Evolutionary conservation across 2,888 invertebrate species (phyloP).

Genomic region (Lasius platythorax): DNA sequence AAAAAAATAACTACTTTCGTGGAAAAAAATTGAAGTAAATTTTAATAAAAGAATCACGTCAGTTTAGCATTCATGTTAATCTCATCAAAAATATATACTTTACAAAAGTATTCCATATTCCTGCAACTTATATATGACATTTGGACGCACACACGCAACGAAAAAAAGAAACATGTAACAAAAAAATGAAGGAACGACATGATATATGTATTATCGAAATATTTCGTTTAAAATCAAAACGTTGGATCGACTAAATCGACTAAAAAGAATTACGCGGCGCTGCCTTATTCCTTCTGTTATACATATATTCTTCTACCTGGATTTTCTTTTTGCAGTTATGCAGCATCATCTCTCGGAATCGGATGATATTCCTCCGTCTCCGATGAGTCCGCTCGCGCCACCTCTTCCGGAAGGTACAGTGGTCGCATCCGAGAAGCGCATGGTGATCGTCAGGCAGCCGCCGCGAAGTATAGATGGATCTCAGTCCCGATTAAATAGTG

Average conservation of each 20-base stretch:
- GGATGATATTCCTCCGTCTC: slow-evolving; percentile 77
- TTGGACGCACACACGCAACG: not conserved
- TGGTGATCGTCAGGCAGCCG: slow-evolving; percentile 86
- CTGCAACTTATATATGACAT: not conserved
- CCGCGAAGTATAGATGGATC: slow-evolving; percentile 87
- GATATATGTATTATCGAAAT: not conserved
- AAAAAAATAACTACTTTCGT: no score
- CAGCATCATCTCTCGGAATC: slow-evolving; percentile 80
- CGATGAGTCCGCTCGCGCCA: slow-evolving; percentile 80
- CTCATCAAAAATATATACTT: no score
- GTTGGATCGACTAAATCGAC: not conserved
- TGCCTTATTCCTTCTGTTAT: not conserved
- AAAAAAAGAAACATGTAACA: not conserved
- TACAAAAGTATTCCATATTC: no score
- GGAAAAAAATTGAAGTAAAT: no score
- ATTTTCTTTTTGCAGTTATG: slow-evolving; percentile 64
- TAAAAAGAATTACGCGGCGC: not conserved
- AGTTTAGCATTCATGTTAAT: no score
- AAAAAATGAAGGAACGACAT: not conserved
- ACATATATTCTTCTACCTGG: not conserved
- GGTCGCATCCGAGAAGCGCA: slow-evolving; percentile 86
- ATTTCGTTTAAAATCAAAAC: not conserved
- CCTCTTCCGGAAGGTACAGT: slow-evolving; percentile 81
- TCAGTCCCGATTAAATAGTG: slow-evolving; percentile 89
- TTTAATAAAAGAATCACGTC: no score